Percentiles rank a stretch among this genome's conserved stretches.
Conservation (phyloP, 2,113 vertebrate genomes). For the Mastomys natalensis region DNA sequence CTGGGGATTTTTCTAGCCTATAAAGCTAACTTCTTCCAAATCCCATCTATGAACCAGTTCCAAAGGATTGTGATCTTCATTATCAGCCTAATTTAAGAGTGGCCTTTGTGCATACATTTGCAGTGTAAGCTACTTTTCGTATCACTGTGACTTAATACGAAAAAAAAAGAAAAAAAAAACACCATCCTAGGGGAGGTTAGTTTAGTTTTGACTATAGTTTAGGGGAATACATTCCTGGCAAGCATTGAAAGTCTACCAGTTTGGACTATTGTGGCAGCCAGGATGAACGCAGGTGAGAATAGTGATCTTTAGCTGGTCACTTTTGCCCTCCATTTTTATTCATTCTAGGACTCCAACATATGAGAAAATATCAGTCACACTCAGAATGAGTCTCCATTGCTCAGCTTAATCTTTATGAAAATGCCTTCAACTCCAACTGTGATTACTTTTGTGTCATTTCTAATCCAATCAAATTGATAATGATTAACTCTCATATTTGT, state of each 20-base stretch:
- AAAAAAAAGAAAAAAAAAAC: no score
- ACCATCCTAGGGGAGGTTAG: neutral
- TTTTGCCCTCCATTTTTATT: no score
- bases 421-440: no score
- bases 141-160: neutral
- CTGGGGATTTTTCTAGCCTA: neutral
- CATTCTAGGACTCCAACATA: no score
- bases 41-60: neutral
- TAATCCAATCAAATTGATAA: neutral
- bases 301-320: neutral
- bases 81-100: neutral
- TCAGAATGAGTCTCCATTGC: neutral
- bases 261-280: neutral
- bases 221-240: no score
- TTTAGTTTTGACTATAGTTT: neutral
- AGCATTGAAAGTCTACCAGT: neutral
- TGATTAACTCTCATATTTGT: neutral
- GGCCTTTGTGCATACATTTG: neutral
- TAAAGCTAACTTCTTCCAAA: neutral
- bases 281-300: neutral
- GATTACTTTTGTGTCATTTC: rapidly evolving
- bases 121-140: neutral
- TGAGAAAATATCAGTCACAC: neutral
- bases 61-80: neutral
- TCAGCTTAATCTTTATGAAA: neutral